phyloP scores from a whole-genome alignment of 2,797 vertebrate species.

The Monodelphis domestica region DNA sequence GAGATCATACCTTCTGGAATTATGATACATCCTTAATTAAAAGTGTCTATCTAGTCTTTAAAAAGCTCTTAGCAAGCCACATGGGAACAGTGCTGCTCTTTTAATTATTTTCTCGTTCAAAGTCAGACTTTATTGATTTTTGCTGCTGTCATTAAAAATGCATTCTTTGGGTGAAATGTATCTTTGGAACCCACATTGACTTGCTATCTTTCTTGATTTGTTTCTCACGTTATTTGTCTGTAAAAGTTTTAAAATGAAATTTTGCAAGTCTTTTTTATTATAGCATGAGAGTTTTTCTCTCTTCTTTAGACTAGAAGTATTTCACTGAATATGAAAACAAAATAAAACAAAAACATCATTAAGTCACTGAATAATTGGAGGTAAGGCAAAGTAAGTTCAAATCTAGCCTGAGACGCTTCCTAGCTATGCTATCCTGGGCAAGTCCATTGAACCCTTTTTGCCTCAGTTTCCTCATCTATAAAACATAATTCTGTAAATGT shows the following conservation, averaged over 20 bases:
- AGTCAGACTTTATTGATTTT: neutral
- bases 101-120: neutral
- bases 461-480: too few species aligned
- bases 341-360: neutral
- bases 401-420: too few species aligned
- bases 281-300: neutral
- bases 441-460: too few species aligned
- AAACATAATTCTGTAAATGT: too few species aligned
- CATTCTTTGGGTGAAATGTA: neutral
- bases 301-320: neutral
- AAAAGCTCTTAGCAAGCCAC: neutral
- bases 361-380: neutral
- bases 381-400: neutral
- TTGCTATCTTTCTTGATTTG: neutral
- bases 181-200: neutral
- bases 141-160: neutral
- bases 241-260: neutral
- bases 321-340: too few species aligned
- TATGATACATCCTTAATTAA: conserved; percentile 72
- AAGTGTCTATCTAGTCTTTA: conserved; percentile 77
- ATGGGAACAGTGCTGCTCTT: neutral
- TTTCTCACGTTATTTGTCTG: neutral
- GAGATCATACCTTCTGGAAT: conserved; percentile 73
- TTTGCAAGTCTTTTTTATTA: neutral
- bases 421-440: too few species aligned